phyloP scores from a whole-genome alignment of 2,888 invertebrate genomes.

The Lasioglossum marginatum region DNA sequence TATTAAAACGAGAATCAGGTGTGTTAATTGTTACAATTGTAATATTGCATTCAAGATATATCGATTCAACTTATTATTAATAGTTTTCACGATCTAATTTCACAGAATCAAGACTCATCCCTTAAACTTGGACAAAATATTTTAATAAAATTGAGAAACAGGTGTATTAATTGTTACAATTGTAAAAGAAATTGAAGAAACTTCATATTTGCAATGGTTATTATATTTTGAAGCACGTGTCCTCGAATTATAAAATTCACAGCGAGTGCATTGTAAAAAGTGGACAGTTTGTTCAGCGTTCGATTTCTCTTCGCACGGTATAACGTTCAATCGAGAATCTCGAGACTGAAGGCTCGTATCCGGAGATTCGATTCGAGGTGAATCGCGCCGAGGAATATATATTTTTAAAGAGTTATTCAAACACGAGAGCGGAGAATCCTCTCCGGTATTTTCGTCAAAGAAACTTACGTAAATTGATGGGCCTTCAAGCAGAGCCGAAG shows the following conservation, averaged over 20 bases:
- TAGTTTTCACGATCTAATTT: too few relatives aligned
- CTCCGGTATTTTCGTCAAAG: background rate
- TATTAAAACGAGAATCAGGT: background rate
- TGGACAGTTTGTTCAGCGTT: background rate
- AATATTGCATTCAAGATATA: background rate
- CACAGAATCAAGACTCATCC: background rate
- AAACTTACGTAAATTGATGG: slow-evolving; percentile 12
- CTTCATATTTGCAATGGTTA: too few relatives aligned
- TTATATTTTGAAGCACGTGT: background rate
- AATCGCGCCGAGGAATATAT: slow-evolving; percentile 1
- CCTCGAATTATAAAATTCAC: background rate
- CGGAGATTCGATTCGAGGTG: background rate
- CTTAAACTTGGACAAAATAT: background rate
- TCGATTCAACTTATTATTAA: background rate
- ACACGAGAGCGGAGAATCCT: slow-evolving; percentile 8
- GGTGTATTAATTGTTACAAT: background rate
- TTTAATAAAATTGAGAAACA: background rate
- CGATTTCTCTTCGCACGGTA: background rate
- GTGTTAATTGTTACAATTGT: background rate
- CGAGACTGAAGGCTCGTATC: background rate
- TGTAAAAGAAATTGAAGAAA: background rate
- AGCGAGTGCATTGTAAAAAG: background rate
- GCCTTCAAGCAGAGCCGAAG: background rate
- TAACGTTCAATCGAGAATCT: background rate
- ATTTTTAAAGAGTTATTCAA: slow-evolving; percentile 9